Conservation (phyloP, 2,797 vertebrate genomes). For the Hephaestus fuliginosus region DNA sequence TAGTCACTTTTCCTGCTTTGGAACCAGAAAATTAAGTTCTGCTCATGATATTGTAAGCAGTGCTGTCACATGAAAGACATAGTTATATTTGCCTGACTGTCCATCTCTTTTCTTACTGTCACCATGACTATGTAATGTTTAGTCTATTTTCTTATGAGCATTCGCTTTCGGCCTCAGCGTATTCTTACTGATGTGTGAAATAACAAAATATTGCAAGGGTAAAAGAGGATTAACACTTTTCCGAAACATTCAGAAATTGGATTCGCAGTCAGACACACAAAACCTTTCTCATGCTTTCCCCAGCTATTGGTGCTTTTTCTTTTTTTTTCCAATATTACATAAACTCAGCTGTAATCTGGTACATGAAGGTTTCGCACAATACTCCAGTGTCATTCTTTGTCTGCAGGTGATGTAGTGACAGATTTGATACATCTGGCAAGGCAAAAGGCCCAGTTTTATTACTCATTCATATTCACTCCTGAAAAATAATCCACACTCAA, state of each 20-base stretch:
- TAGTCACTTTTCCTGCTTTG: not conserved
- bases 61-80: constrained; percentile 4
- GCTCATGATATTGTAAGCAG: not conserved
- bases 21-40: not conserved
- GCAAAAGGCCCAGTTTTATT: not conserved
- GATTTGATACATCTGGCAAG: not conserved
- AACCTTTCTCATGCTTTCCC: not conserved
- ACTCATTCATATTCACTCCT: constrained; percentile 12
- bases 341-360: not conserved
- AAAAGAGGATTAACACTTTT: constrained; percentile 30
- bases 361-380: not conserved
- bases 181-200: constrained; percentile 53
- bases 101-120: constrained; percentile 20
- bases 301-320: not conserved
- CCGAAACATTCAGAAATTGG: constrained; percentile 19
- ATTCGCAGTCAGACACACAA: constrained; percentile 16
- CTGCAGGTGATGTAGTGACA: not conserved
- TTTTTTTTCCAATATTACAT: not conserved
- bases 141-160: constrained; percentile 26
- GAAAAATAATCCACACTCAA: constrained; percentile 14
- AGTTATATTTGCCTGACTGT: constrained; percentile 26
- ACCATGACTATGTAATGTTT: constrained; percentile 2
- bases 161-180: constrained; percentile 29
- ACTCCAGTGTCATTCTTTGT: too few relatives aligned
- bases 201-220: constrained; percentile 22